Evolutionary conservation across 1,140 invertebrate genomes (phyloP).

Genomic region (Choristoneura fumiferana): DNA sequence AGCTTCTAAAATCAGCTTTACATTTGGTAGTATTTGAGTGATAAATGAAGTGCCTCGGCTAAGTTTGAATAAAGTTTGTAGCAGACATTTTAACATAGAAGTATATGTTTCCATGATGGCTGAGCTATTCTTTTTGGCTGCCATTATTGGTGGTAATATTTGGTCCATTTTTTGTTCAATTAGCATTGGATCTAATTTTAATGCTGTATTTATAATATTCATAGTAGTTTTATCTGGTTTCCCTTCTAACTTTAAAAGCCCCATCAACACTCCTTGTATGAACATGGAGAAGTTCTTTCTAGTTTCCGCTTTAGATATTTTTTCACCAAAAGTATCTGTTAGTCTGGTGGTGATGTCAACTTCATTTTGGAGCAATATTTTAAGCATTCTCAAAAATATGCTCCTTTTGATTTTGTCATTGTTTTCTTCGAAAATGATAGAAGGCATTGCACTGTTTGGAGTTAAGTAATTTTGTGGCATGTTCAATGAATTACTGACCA

Average conservation of each 20-base stretch:
- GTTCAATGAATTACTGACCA: slow-evolving; percentile 45
- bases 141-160: slow-evolving; percentile 59
- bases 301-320: slow-evolving; percentile 54
- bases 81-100: slow-evolving; percentile 54
- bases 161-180: slow-evolving; percentile 55
- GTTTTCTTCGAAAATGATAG: slow-evolving; percentile 49
- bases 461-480: slow-evolving; percentile 58
- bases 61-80: slow-evolving; percentile 64
- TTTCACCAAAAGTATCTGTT: slow-evolving; percentile 61
- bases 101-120: slow-evolving; percentile 42
- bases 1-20: slow-evolving; percentile 52
- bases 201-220: slow-evolving; percentile 53
- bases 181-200: slow-evolving; percentile 60
- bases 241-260: slow-evolving; percentile 56
- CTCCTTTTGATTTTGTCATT: slow-evolving; percentile 55
- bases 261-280: slow-evolving; percentile 58
- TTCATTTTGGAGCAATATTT: slow-evolving; percentile 52
- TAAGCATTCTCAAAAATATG: slow-evolving; percentile 57
- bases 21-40: slow-evolving; percentile 52
- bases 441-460: slow-evolving; percentile 50
- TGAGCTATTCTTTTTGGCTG: slow-evolving; percentile 48
- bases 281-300: slow-evolving; percentile 62
- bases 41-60: slow-evolving; percentile 57
- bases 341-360: slow-evolving; percentile 56
- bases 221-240: slow-evolving; percentile 61